Percentiles rank a stretch among this genome's conserved stretches.
Evolutionary conservation across 1,140 invertebrate genomes (phyloP).

Genomic region (Drosophila kikkawai): DNA sequence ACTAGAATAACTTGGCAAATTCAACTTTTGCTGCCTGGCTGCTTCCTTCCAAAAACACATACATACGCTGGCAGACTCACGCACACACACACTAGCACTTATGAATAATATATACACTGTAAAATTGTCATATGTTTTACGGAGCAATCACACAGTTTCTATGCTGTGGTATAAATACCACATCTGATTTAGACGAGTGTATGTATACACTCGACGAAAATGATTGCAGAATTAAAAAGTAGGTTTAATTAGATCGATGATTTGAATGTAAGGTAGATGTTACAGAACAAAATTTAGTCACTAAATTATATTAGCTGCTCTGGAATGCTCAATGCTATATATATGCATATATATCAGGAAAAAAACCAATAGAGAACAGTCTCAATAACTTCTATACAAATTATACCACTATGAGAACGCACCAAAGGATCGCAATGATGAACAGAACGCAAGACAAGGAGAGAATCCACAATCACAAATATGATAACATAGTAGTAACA

Average conservation of each 20-base stretch:
- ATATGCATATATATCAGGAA: constrained; percentile 24
- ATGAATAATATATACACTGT: constrained; percentile 9
- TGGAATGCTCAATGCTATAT: constrained; percentile 23
- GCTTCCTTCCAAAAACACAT: constrained; percentile 1
- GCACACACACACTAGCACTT: background rate
- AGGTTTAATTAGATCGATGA: background rate
- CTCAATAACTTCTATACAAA: background rate
- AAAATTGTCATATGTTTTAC: constrained; percentile 36
- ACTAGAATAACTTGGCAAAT: constrained; percentile 42
- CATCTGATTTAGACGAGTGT: constrained; percentile 41
- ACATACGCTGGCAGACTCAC: constrained; percentile 6
- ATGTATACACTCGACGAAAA: constrained; percentile 34
- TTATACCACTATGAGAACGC: constrained; percentile 20
- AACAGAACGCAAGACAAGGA: constrained; percentile 37
- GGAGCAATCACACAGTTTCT: constrained; percentile 11
- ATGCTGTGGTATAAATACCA: constrained; percentile 35
- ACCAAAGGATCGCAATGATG: constrained; percentile 32
- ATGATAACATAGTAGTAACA: constrained; percentile 42
- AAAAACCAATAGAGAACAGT: constrained; percentile 10
- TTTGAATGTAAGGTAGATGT: background rate
- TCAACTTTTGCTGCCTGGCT: constrained; percentile 30
- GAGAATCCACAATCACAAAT: constrained; percentile 43
- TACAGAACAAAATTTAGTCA: background rate
- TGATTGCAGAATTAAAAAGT: background rate
- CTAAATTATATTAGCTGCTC: constrained; percentile 9